Conservation (phyloP, 1,140 invertebrate species). For the Battus philenor region DNA sequence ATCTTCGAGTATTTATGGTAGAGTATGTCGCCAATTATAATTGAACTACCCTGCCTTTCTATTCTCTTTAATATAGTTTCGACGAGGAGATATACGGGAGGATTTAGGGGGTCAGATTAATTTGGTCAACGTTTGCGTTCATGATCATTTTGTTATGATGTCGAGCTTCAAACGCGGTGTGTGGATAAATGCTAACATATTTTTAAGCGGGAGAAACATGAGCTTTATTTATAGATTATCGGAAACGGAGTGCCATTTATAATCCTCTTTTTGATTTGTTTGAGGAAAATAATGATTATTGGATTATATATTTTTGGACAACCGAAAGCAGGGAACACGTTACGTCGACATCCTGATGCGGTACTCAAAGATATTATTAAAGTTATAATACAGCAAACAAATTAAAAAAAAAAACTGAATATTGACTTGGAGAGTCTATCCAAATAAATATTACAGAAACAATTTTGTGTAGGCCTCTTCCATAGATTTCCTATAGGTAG, state of each 20-base stretch:
- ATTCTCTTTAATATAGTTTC: conserved; percentile 18
- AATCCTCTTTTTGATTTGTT: conserved; percentile 57
- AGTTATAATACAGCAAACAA: too few species aligned
- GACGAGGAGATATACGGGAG: conserved; percentile 1
- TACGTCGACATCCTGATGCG: too few species aligned
- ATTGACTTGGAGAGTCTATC: too few species aligned
- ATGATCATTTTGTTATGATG: conserved; percentile 48
- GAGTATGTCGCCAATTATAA: conserved; percentile 27
- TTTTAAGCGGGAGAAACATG: conserved; percentile 54
- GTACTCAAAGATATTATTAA: too few species aligned
- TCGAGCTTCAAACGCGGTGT: conserved; percentile 37
- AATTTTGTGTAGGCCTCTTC: too few species aligned
- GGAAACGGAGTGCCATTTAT: conserved; percentile 52
- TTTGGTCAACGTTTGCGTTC: conserved; percentile 23
- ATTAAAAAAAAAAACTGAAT: too few species aligned
- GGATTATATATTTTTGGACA: conserved; percentile 24
- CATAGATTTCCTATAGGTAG: too few species aligned
- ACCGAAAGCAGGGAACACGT: too few species aligned
- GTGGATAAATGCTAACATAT: conserved; percentile 48
- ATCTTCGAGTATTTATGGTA: conserved; percentile 48
- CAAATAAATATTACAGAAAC: too few species aligned
- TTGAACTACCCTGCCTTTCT: conserved; percentile 26
- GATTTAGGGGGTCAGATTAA: conserved; percentile 22
- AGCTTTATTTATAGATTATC: conserved; percentile 49
- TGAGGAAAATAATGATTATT: conserved; percentile 35